Base-by-base conservation (phyloP, 2,888 invertebrate species). In the Chorisops tibialis region DNA sequence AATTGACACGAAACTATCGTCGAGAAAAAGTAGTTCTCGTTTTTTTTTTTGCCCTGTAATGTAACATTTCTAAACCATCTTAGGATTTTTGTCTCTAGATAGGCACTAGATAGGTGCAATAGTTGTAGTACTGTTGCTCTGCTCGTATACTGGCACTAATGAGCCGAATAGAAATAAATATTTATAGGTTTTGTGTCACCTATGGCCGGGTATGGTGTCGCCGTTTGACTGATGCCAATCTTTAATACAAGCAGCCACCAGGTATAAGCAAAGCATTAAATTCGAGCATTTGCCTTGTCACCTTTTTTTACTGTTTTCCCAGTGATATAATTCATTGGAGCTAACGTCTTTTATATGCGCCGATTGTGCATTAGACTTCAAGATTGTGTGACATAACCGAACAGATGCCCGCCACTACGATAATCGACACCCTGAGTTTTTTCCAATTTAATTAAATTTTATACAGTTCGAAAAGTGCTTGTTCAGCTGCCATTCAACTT, bases 191-290 rank as follows among this genome's bases (percentile, higher is more conserved):
- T 37, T 37, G 43, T 59, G 62, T 62, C 62, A 59, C 43, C 62
- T 59, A 59, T 39, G 45, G 50, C 51, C 49, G 4, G 41, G 54
- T 43, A 35, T 59, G 62, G 59, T 16, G 50, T 50, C 51, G 39
- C 43, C 62, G 39, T 50, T 51, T 59, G 62, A 62, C 58, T 62
- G 62, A 62, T 62, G 62, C 62, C 62, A 59, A 62, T 62, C 62
- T 62, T n/a, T 1, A 24, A 59, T 22, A 22, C 48, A 47, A n/a
- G 22, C 38, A 30, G 30, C 30, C 30, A 30, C 30, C 30, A 30
- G 30, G 30, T 30, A 30, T 7, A 30, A 30, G 30, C 30, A 30
- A 30, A 35, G 50, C 50, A 50, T 50, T 52, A 52, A 52, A 52
- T 52, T 37, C 51, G 51, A 52, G 51, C 39, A 39, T 52, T 30